These are phyloP conservation scores for Lethrus apterus DNA, from an alignment of 1,140 invertebrate genomes.

Conservation along the genomic window DNA sequence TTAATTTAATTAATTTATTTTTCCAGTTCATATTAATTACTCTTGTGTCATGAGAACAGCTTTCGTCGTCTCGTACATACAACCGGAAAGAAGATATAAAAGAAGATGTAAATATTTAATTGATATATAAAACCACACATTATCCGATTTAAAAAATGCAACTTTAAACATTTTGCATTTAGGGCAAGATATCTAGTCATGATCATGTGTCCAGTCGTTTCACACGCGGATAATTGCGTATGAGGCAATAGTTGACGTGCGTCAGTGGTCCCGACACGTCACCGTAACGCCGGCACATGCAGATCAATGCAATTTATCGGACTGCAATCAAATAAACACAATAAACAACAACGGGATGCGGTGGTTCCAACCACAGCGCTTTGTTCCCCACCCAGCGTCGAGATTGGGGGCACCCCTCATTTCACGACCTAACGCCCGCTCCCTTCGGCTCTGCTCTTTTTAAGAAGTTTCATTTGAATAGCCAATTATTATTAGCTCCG, in stretches of 20 bases:
- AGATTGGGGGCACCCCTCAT: not conserved
- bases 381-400: slow-evolving; percentile 3
- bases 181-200: no score
- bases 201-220: slow-evolving; percentile 7
- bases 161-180: no score
- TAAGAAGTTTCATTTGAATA: slow-evolving; percentile 12
- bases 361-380: slow-evolving; percentile 3
- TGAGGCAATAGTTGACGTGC: slow-evolving; percentile 4
- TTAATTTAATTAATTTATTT: no score
- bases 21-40: no score
- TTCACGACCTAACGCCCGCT: slow-evolving; percentile 9
- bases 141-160: no score
- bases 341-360: slow-evolving; percentile 10
- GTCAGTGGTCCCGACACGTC: slow-evolving; percentile 5
- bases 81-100: no score
- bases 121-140: no score
- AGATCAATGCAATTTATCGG: slow-evolving; percentile 9
- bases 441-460: slow-evolving; percentile 1
- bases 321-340: slow-evolving; percentile 13
- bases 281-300: slow-evolving; percentile 10
- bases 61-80: no score
- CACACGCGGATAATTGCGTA: slow-evolving; percentile 14
- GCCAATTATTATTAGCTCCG: slow-evolving; percentile 10
- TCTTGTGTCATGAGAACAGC: no score
- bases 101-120: no score